Evolutionary conservation across 2,888 invertebrate species (phyloP).

Genomic region (Nomada hirtipes): DNA sequence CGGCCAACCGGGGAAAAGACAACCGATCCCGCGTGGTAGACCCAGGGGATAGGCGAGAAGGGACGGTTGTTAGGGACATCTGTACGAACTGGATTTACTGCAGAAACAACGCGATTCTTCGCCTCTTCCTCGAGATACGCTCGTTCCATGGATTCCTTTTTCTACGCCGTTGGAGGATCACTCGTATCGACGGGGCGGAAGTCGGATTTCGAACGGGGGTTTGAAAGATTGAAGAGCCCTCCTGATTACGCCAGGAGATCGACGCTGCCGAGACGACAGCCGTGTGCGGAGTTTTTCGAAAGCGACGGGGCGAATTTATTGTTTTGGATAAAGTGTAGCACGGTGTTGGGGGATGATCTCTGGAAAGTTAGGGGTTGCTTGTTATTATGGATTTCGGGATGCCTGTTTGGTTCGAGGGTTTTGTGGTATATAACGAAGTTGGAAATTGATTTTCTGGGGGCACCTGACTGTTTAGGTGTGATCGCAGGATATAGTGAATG

Average conservation of each 20-base stretch:
- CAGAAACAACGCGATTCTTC: not conserved
- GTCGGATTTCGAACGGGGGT: not conserved
- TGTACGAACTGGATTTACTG: constrained; percentile 34
- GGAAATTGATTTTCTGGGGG: no score
- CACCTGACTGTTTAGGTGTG: no score
- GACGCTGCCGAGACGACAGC: not conserved
- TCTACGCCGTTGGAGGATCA: not conserved
- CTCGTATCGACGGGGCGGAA: constrained; percentile 7
- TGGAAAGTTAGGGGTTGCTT: no score
- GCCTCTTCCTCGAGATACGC: not conserved
- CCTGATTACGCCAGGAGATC: not conserved
- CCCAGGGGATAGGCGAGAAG: not conserved
- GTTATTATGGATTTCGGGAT: no score
- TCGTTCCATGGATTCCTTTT: not conserved
- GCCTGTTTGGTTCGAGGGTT: no score
- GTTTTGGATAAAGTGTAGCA: no score
- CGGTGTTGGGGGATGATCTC: no score
- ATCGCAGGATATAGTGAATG: no score
- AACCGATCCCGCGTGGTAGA: constrained; percentile 19
- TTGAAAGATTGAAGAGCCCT: not conserved
- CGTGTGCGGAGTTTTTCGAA: not conserved
- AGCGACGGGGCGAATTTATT: no score
- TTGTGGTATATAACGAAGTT: no score
- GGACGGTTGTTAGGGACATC: constrained; percentile 36
- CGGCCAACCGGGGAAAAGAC: not conserved